phyloP scores from a whole-genome alignment of 2,888 invertebrate genomes.

The Acanthopleura granulata region DNA sequence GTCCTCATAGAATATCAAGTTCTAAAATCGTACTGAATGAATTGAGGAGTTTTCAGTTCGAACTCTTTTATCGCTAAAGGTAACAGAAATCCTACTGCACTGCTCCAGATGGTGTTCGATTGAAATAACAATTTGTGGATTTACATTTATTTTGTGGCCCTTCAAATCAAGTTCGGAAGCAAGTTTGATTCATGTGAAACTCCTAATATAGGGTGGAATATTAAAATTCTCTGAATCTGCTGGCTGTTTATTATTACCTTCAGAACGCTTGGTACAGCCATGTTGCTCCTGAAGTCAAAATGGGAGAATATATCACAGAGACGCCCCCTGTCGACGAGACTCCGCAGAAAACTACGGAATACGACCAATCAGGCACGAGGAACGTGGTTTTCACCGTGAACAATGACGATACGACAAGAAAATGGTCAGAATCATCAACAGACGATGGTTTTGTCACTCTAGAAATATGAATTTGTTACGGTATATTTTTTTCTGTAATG shows the following conservation, averaged over 20 bases:
- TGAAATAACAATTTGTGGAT: no score
- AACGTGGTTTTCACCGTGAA: not conserved
- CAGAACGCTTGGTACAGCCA: not conserved
- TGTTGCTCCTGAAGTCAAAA: not conserved
- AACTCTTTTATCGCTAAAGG: no score
- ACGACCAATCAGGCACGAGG: not conserved
- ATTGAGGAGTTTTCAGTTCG: no score
- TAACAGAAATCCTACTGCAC: no score
- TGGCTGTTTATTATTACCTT: not conserved
- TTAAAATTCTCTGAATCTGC: not conserved
- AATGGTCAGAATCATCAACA: not conserved
- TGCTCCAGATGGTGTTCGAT: no score
- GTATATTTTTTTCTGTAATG: no score
- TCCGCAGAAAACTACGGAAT: not conserved
- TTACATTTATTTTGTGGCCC: no score
- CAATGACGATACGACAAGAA: not conserved
- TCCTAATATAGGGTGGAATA: no score
- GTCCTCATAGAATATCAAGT: no score
- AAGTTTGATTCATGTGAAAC: no score
- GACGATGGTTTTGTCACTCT: not conserved
- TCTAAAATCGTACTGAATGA: no score
- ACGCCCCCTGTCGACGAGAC: not conserved
- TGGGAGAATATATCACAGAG: not conserved
- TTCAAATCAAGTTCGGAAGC: no score
- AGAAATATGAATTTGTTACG: not conserved